phyloP scores from a whole-genome alignment of 2,113 vertebrate species.

The Lophotis ruficrista region DNA sequence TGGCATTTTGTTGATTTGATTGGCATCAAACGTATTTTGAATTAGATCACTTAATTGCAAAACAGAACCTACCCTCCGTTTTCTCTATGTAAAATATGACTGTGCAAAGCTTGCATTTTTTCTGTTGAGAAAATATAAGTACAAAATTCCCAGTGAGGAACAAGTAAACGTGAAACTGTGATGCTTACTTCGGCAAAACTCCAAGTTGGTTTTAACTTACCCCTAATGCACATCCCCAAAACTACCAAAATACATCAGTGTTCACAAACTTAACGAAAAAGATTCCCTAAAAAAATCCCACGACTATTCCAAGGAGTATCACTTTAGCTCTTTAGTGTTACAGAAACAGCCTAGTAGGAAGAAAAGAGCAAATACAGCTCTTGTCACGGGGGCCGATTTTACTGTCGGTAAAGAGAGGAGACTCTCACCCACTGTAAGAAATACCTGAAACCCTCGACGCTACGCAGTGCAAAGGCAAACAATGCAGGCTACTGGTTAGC shows the following conservation, averaged over 20 bases:
- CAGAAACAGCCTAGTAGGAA: background rate
- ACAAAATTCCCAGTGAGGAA: background rate
- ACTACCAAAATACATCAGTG: background rate
- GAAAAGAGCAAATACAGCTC: background rate
- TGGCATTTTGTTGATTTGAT: background rate
- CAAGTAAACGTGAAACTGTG: background rate
- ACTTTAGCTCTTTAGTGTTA: background rate
- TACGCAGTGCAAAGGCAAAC: background rate
- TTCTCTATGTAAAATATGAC: background rate
- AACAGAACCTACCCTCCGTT: background rate
- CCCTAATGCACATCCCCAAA: background rate
- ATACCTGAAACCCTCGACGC: background rate
- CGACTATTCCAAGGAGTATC: slow-evolving; percentile 12
- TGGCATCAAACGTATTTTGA: background rate
- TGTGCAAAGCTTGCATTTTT: background rate
- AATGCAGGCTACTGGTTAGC: background rate
- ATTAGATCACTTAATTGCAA: background rate
- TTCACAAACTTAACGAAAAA: background rate
- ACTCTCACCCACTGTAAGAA: background rate
- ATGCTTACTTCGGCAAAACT: background rate
- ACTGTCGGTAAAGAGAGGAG: background rate
- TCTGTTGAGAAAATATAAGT: background rate
- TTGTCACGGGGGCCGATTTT: background rate
- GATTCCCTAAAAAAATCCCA: background rate
- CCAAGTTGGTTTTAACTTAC: background rate